phyloP scores from a whole-genome alignment of 2,888 invertebrate species.

The Eristalinus sepulchralis region DNA sequence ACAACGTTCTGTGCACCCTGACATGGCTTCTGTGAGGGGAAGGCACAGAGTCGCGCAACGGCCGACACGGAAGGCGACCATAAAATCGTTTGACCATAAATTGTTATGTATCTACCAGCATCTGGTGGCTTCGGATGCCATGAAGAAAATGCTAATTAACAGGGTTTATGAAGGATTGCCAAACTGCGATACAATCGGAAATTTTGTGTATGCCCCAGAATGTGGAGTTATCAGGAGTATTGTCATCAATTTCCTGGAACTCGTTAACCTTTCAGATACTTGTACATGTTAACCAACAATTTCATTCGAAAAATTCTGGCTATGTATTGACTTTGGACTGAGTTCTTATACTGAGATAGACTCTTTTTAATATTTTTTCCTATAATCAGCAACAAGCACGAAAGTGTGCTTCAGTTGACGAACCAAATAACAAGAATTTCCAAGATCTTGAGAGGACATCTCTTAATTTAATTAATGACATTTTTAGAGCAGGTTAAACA shows the following conservation, averaged over 20 bases:
- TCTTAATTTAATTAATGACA: too few species aligned
- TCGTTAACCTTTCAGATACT: not conserved
- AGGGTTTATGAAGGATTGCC: not conserved
- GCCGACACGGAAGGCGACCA: conserved; percentile 45
- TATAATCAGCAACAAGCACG: too few species aligned
- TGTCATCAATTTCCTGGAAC: not conserved
- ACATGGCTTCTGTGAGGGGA: conserved; percentile 12
- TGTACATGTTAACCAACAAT: not conserved
- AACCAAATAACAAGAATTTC: too few species aligned
- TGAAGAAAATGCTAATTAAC: conserved; percentile 17
- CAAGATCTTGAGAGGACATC: too few species aligned
- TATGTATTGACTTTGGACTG: not conserved
- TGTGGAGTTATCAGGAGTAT: not conserved
- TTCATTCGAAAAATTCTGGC: not conserved
- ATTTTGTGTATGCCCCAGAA: not conserved
- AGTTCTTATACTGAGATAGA: too few species aligned
- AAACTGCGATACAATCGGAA: not conserved
- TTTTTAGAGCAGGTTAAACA: too few species aligned
- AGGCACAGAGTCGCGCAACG: conserved; percentile 13
- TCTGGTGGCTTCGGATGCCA: conserved; percentile 27
- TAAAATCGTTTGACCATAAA: conserved; percentile 28
- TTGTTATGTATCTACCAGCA: conserved; percentile 29
- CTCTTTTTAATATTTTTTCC: too few species aligned
- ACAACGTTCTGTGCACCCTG: conserved; percentile 24
- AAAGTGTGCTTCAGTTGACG: too few species aligned